Conservation (phyloP, 2,888 invertebrate species). For the Pachymerium ferrugineum region DNA sequence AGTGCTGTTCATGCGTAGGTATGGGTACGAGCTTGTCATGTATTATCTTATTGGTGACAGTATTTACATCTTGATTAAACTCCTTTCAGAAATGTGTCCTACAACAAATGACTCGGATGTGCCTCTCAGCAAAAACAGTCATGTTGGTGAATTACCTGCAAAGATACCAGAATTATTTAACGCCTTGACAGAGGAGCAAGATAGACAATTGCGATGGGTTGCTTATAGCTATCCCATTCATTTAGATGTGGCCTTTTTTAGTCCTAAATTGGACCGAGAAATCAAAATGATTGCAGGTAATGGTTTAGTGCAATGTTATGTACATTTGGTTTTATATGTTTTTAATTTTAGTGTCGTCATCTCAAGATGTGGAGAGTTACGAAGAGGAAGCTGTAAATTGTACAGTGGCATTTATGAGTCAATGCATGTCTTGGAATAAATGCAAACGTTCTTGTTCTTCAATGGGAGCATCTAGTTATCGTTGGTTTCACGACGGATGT, state of each 20-base stretch:
- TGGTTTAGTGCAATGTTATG: neutral
- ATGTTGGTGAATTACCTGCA: slow-evolving; percentile 76
- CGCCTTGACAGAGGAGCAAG: slow-evolving; percentile 71
- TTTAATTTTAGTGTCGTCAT: neutral
- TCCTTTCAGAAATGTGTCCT: slow-evolving; percentile 74
- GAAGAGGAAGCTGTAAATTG: slow-evolving; percentile 66
- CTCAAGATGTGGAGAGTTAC: slow-evolving; percentile 22
- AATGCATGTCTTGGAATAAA: slow-evolving; percentile 82
- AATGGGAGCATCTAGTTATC: slow-evolving; percentile 75
- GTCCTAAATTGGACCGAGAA: slow-evolving; percentile 63
- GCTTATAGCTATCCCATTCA: slow-evolving; percentile 64
- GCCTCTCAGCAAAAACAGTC: slow-evolving; percentile 69
- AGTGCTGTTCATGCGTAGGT: slow-evolving; percentile 98
- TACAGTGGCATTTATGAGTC: slow-evolving; percentile 82
- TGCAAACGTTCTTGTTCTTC: slow-evolving; percentile 75
- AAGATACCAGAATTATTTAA: slow-evolving; percentile 77
- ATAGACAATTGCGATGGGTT: slow-evolving; percentile 73
- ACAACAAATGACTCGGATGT: slow-evolving; percentile 72
- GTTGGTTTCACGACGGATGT: slow-evolving; percentile 93
- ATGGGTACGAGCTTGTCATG: slow-evolving; percentile 49
- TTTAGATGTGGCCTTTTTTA: slow-evolving; percentile 61
- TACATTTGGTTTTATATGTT: neutral
- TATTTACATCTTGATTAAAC: neutral
- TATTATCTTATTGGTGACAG: neutral
- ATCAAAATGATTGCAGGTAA: slow-evolving; percentile 66